Base-by-base conservation (phyloP, 2,888 invertebrate species). In the Apoda limacodes region DNA sequence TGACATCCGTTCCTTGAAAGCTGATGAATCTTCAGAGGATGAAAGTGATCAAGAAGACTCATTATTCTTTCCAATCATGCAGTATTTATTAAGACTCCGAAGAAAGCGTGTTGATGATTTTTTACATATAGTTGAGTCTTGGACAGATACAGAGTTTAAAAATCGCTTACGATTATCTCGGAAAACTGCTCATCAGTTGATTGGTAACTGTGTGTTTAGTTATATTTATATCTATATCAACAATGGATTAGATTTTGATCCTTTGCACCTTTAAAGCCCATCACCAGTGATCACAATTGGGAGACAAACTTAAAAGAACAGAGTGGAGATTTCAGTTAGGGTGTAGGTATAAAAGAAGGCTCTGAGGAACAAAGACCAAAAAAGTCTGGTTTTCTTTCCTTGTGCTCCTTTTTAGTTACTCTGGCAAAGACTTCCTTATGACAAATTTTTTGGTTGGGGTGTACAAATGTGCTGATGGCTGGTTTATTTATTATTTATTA, bases 41-140 rank as follows among this genome's bases (percentile, higher is more conserved):
- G 56, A 60, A 14, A 46, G 53, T 11, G 43, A 50, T 22, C 50
- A 55, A 21, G 50, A 54, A 11, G 66, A 67, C 34, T 50, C 46
- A 22, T 39, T 65, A 22, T 67, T 68, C 40, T 65, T 68, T 40
- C 66, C 68, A 9, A 29, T 67, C 3, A 67, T 68, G 67, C 66
- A 61, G 26, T 61, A 64, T 49, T 45, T 66, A 39, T 48, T 64
- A 32, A 52, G 63, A 37, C 39, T 56, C 21, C 47, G 54, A 40
- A 46, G 60, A 34, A 60, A 56, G 44, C 49, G 68, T 32, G 57
- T 65, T 5, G 65, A 69, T 37, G 68, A 69, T 38, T 69, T 66
- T 39, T 52, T 66, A 26, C 60, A 66, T 26, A 63, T 64, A 19
- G 54, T 69, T 9, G 67, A 68, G 25, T 66, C 68, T 9, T 69